Conservation (phyloP, 2,113 vertebrate species). For the Syngnathoides biaculeatus region DNA sequence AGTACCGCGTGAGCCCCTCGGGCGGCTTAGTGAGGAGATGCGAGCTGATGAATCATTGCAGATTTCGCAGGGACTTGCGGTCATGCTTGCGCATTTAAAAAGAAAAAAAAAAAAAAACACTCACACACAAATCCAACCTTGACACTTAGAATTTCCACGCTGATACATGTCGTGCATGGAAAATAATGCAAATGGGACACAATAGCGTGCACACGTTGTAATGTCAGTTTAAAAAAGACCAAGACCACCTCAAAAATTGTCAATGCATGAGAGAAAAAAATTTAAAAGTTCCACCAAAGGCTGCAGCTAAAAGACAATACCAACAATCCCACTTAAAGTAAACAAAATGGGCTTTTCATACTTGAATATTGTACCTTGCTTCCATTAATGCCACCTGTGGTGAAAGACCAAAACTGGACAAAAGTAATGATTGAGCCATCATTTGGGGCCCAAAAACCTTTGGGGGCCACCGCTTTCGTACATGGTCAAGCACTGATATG, state of each 20-base stretch:
- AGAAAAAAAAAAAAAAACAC: background rate
- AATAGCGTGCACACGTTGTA: background rate
- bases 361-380: too few relatives aligned
- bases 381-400: too few relatives aligned
- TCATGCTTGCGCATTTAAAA: background rate
- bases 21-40: background rate
- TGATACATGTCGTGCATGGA: background rate
- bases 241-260: background rate
- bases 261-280: background rate
- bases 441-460: too few relatives aligned
- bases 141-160: background rate
- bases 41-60: conserved; percentile 18
- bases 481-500: too few relatives aligned
- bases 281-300: background rate
- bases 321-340: too few relatives aligned
- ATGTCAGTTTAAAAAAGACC: background rate
- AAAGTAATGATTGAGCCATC: too few relatives aligned
- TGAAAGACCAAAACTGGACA: too few relatives aligned
- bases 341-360: too few relatives aligned
- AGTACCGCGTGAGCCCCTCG: conserved; percentile 29
- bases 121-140: background rate
- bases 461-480: too few relatives aligned
- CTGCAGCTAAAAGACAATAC: too few relatives aligned
- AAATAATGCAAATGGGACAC: background rate
- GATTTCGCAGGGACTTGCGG: background rate